phyloP scores from a whole-genome alignment of 2,888 invertebrate genomes.

The Drosophila macrothrix region DNA sequence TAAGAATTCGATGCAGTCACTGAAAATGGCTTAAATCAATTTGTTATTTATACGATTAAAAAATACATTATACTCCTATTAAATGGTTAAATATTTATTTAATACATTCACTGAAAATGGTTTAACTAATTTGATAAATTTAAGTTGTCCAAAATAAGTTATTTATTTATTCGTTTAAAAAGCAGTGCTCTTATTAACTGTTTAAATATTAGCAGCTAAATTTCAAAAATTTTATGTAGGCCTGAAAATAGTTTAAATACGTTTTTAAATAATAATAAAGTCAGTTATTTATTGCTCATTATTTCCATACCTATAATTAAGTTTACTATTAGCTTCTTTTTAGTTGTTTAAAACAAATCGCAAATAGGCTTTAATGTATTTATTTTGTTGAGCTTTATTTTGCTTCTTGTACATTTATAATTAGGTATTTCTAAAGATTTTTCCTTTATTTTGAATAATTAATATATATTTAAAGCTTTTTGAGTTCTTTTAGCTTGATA shows the following conservation, averaged over 20 bases:
- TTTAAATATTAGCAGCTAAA: background rate
- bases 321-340: background rate
- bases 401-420: background rate
- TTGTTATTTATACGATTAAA: background rate
- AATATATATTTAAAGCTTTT: background rate
- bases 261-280: background rate
- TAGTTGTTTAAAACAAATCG: background rate
- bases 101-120: background rate
- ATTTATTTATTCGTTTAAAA: background rate
- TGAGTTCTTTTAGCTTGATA: background rate
- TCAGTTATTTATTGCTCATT: background rate
- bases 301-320: background rate
- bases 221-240: background rate
- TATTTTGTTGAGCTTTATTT: background rate
- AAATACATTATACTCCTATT: background rate
- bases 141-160: background rate
- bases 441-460: background rate
- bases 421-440: background rate
- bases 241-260: background rate
- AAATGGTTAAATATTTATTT: background rate
- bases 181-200: background rate
- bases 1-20: background rate
- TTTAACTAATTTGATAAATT: background rate
- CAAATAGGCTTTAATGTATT: too few relatives aligned
- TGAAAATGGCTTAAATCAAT: background rate